Evolutionary conservation across 2,113 vertebrate genomes (phyloP).

Genomic region (Centropus unirufus): DNA sequence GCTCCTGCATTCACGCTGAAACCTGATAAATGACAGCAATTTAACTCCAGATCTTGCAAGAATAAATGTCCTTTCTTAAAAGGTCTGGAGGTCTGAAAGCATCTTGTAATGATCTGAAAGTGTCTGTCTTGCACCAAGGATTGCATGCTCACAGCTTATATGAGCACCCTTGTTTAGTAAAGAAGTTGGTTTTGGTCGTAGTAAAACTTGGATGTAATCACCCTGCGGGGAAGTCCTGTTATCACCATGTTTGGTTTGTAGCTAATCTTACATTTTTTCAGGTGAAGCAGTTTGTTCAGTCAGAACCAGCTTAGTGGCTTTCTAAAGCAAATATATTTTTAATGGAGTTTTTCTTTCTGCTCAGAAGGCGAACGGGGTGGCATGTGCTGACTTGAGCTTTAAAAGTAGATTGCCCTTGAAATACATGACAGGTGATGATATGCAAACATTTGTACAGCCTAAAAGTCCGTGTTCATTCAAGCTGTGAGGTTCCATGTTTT

Average conservation of each 20-base stretch:
- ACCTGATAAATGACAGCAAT: background rate
- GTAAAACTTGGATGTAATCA: background rate
- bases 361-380: background rate
- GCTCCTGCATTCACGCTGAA: background rate
- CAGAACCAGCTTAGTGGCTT: background rate
- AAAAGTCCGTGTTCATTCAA: conserved; percentile 14
- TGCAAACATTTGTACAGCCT: conserved; percentile 60
- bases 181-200: background rate
- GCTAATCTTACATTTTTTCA: background rate
- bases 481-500: background rate
- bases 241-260: background rate
- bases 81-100: background rate
- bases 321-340: background rate
- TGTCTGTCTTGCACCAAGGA: background rate
- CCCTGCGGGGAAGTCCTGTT: background rate
- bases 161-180: background rate
- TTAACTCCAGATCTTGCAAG: background rate
- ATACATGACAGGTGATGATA: conserved; percentile 36
- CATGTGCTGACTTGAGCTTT: background rate
- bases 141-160: background rate
- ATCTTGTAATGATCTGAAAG: background rate
- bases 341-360: background rate
- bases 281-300: background rate
- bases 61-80: background rate
- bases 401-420: conserved; percentile 1